Conservation (phyloP, 1,140 invertebrate genomes). For the Drosophila tani region DNA sequence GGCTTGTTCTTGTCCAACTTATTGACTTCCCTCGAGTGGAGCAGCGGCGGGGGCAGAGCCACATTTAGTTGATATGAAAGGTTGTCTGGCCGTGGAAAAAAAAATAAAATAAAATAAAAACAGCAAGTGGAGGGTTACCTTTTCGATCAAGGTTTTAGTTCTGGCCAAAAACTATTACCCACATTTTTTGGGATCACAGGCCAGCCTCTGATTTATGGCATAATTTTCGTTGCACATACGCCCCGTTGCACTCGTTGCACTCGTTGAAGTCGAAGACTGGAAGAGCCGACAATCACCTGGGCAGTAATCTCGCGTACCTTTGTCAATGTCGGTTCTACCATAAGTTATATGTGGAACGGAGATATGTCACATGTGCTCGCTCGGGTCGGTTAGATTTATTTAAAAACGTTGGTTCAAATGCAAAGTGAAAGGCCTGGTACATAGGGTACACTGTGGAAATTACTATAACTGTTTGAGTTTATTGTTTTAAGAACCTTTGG, state of each 20-base stretch:
- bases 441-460: slow-evolving; percentile 8
- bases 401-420: slow-evolving; percentile 69
- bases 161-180: slow-evolving; percentile 10
- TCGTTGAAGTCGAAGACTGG: slow-evolving; percentile 5
- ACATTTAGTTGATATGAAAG: slow-evolving; percentile 60
- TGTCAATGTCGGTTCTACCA: slow-evolving; percentile 61
- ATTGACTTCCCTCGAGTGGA: slow-evolving; percentile 30
- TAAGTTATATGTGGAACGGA: slow-evolving; percentile 58
- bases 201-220: slow-evolving; percentile 46
- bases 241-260: slow-evolving; percentile 14
- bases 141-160: slow-evolving; percentile 37
- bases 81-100: slow-evolving; percentile 16
- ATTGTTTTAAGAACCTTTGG: neutral
- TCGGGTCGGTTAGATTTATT: slow-evolving; percentile 58
- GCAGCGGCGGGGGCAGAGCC: slow-evolving; percentile 24
- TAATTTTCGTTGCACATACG: slow-evolving; percentile 47
- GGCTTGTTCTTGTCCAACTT: slow-evolving; percentile 40
- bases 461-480: neutral
- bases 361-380: slow-evolving; percentile 75
- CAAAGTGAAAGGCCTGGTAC: slow-evolving; percentile 78
- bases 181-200: slow-evolving; percentile 28
- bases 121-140: slow-evolving; percentile 42
- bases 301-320: slow-evolving; percentile 58
- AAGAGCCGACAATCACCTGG: slow-evolving; percentile 61
- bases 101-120: slow-evolving; percentile 8